Conservation (phyloP, 2,888 invertebrate species). For the Copidosoma aretas region DNA sequence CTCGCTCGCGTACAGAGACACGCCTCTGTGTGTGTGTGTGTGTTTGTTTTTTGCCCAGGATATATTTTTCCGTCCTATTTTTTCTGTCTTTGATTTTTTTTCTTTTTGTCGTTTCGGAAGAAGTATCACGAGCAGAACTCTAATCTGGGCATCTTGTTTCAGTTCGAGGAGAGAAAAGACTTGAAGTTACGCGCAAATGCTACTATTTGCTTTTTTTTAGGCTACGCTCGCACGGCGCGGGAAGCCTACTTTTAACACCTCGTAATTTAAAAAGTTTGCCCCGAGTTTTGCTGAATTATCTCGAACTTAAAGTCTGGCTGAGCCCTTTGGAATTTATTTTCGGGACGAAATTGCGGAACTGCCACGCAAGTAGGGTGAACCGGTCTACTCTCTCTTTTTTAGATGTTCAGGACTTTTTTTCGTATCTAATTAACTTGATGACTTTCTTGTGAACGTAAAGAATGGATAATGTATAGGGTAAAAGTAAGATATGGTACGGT, state of each 20-base stretch:
- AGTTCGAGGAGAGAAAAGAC: background rate
- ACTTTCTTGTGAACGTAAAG: too few species aligned
- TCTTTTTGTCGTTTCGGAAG: background rate
- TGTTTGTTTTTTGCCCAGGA: background rate
- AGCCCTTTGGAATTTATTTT: too few species aligned
- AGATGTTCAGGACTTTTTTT: too few species aligned
- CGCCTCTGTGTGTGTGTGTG: too few species aligned
- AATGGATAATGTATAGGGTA: too few species aligned
- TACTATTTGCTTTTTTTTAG: background rate
- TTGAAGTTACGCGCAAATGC: background rate
- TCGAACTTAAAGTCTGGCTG: too few species aligned
- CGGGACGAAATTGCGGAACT: too few species aligned
- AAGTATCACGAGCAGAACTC: background rate
- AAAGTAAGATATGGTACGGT: too few species aligned
- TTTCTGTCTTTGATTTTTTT: background rate
- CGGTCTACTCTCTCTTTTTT: too few species aligned
- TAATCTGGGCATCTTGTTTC: background rate
- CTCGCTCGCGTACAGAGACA: too few species aligned
- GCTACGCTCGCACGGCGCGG: background rate
- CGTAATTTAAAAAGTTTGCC: background rate
- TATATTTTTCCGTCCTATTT: background rate
- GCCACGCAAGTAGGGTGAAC: too few species aligned
- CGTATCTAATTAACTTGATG: too few species aligned
- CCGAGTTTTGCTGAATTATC: background rate
- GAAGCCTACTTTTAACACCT: constrained; percentile 1